Evolutionary conservation across 2,797 vertebrate species (phyloP).

Genomic region (Mormyrops attenuatus): DNA sequence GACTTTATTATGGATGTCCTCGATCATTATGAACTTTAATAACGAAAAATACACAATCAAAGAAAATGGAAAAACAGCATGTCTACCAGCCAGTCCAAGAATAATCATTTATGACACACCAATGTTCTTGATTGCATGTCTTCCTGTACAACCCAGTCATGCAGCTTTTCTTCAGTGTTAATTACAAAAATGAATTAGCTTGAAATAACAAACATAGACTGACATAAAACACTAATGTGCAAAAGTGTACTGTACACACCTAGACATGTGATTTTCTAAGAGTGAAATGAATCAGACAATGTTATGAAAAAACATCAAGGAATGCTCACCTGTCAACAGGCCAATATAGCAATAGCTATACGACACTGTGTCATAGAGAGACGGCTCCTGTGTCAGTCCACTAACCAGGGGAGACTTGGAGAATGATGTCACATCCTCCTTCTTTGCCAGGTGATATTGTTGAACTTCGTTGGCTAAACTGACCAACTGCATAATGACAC

Average conservation of each 20-base stretch:
- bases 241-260: neutral
- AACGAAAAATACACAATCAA: neutral
- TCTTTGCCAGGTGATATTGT: conserved; percentile 68
- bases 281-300: neutral
- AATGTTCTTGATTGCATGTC: neutral
- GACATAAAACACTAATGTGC: neutral
- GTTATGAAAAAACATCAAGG: neutral
- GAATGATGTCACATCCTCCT: conserved; percentile 71
- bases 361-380: conserved; percentile 70
- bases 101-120: neutral
- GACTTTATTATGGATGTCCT: neutral
- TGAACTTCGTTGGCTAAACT: conserved; percentile 82
- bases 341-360: conserved; percentile 90
- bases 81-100: neutral
- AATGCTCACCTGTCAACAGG: conserved; percentile 76
- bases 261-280: neutral
- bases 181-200: neutral
- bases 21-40: neutral
- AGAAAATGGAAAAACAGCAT: neutral
- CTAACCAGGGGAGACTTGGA: conserved; percentile 58
- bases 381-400: conserved; percentile 65
- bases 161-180: neutral
- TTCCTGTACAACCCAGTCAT: neutral
- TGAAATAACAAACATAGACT: neutral
- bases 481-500: conserved; percentile 69